Conservation (phyloP, 2,888 invertebrate species). For the Tenthredo distinguenda region DNA sequence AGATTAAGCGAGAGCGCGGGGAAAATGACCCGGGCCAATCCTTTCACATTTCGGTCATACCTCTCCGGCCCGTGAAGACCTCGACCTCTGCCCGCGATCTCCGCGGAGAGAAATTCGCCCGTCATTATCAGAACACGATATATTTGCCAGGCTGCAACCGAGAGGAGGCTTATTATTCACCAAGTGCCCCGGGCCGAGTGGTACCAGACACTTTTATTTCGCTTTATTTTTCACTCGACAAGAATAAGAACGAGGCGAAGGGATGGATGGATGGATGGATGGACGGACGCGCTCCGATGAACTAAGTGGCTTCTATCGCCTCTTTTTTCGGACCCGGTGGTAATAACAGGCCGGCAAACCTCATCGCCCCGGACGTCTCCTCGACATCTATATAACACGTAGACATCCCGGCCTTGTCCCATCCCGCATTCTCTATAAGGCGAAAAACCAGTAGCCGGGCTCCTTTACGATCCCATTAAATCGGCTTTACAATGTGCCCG, state of each 20-base stretch:
- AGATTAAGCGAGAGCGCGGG: not conserved
- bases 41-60: slow-evolving; percentile 4
- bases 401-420: not conserved
- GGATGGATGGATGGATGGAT: slow-evolving; percentile 22
- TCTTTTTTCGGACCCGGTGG: slow-evolving; percentile 7
- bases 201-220: not conserved
- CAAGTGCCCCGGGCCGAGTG: not conserved
- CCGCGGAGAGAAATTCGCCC: no score
- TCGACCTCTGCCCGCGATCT: no score
- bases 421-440: not conserved
- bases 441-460: not conserved
- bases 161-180: not conserved
- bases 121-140: no score
- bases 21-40: slow-evolving; percentile 8
- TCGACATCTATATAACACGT: not conserved
- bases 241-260: not conserved
- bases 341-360: slow-evolving; percentile 49
- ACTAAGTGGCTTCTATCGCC: slow-evolving; percentile 47
- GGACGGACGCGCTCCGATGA: slow-evolving; percentile 51
- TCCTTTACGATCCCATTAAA: slow-evolving; percentile 8
- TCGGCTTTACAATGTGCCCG: not conserved
- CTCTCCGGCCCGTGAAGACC: not conserved
- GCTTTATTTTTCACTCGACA: slow-evolving; percentile 19
- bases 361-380: not conserved
- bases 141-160: no score